Percentiles rank a stretch among this genome's conserved stretches.
phyloP scores from a whole-genome alignment of 1,140 invertebrate species.

The Triops longicaudatus region DNA sequence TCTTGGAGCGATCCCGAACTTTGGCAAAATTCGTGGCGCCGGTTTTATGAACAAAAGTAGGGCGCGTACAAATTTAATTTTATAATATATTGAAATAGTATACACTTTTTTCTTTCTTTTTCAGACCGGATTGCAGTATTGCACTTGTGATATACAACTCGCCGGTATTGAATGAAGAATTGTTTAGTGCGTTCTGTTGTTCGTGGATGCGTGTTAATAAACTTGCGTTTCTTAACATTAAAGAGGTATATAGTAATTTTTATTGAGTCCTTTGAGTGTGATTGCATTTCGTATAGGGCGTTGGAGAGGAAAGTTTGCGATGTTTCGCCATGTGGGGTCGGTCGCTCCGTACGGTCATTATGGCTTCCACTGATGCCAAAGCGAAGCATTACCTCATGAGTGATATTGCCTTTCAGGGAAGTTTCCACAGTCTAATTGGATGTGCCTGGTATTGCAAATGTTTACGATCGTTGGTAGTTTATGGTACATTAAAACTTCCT shows the following conservation, averaged over 20 bases:
- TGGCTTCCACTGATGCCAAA: background rate
- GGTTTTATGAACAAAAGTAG: background rate
- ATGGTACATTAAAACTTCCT: background rate
- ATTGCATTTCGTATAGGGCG: background rate
- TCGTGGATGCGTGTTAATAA: background rate
- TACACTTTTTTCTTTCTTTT: background rate
- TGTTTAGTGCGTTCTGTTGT: background rate
- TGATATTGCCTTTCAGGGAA: background rate
- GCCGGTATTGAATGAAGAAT: background rate
- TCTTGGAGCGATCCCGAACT: background rate
- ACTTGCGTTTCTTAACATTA: background rate
- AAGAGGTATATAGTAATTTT: background rate
- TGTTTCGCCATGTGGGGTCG: background rate
- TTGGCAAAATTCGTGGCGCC: background rate
- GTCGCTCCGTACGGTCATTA: background rate
- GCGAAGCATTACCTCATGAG: background rate
- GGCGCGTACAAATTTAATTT: no score
- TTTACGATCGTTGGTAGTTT: background rate
- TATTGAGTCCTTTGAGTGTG: background rate
- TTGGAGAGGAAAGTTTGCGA: background rate
- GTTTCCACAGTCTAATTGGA: background rate
- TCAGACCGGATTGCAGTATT: background rate
- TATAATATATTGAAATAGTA: background rate
- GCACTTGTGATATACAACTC: constrained; percentile 11
- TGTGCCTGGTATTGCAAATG: background rate